These are phyloP conservation scores for Meiosimyza platycephala DNA, from an alignment of 2,888 invertebrate species.

Conservation along the genomic window DNA sequence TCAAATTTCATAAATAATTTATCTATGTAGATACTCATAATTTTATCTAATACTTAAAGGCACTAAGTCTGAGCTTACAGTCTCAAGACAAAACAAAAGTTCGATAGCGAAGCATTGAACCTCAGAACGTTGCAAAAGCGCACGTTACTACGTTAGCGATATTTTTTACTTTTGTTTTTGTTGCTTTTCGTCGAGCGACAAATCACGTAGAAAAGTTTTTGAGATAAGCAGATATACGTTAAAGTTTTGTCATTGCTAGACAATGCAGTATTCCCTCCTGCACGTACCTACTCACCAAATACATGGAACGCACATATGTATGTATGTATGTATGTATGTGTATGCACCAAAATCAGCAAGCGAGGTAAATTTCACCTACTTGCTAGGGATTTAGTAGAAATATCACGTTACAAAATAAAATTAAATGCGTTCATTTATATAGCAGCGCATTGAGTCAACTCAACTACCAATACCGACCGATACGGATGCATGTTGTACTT, in stretches of 20 bases:
- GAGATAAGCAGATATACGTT: constrained; percentile 61
- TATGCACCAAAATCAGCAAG: background rate
- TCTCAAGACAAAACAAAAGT: constrained; percentile 29
- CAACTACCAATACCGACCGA: background rate
- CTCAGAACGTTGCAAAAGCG: constrained; percentile 19
- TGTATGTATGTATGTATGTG: background rate
- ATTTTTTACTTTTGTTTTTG: constrained; percentile 8
- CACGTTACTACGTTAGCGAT: background rate
- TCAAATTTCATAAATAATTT: constrained; percentile 18
- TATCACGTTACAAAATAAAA: constrained; percentile 7
- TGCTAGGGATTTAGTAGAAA: background rate
- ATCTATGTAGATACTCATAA: constrained; percentile 29
- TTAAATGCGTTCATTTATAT: background rate
- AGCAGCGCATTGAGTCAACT: background rate
- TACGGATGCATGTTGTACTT: background rate
- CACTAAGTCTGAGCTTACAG: constrained; percentile 8
- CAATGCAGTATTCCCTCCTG: background rate
- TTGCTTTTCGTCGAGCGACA: constrained; percentile 51
- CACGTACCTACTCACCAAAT: too few relatives aligned
- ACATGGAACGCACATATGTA: too few relatives aligned
- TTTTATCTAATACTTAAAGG: constrained; percentile 17
- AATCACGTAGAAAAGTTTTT: constrained; percentile 59
- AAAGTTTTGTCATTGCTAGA: constrained; percentile 43
- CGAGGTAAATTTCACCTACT: background rate
- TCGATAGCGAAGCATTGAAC: constrained; percentile 55